Base-by-base conservation (phyloP, 2,888 invertebrate genomes). In the Idaea straminata region DNA sequence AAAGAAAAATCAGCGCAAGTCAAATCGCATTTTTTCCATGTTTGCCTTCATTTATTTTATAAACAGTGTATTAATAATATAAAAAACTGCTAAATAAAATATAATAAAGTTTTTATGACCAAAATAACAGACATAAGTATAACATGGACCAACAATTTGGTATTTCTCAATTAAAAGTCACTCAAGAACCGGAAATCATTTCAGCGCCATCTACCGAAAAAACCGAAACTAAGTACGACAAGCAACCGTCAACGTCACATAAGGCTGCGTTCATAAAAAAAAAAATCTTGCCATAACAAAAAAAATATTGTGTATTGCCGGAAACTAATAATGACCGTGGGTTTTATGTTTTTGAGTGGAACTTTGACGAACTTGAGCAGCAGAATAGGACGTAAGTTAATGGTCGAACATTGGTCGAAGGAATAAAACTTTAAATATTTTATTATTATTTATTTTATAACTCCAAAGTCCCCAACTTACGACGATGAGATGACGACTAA, bases 1-100 rank as follows among this genome's bases (percentile, higher is more conserved):
- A 84, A 81, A 35, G 70, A 66, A 65, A 66, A 62, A 62, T 64
- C 78, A 76, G 81, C 74, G 76, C 74, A 79, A 78, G 47, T 47
- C 47, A 47, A 47, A 13, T 47, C 10, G 47, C 47, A 47, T 47
- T 69, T 74, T 68, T 69, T 71, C 65, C 69, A 74, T 70, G 74
- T 75, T 76, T 78, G 70, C 76, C 70, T 79, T 79, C 74, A 73
- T 72, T 77, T 57, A 35, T 65, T 35, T 58, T 15, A 63, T 15
- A 25, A 5, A 58, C 47, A 34, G 5, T 1, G 5, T 5, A 59
- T 10, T 47, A 35, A 34, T 57, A 6, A 62, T 4, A 57, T 59
- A 57, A 57, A 64, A 58, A 10, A 57, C 59, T 7, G 62, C 38
- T 61, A 15, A 66, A 59, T 59, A 38, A 63, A 61, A 47, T 62